Evolutionary conservation across 2,113 vertebrate species (phyloP), one percentile per base, ranked within the genome.

Genomic region (Oncorhynchus masou): DNA sequence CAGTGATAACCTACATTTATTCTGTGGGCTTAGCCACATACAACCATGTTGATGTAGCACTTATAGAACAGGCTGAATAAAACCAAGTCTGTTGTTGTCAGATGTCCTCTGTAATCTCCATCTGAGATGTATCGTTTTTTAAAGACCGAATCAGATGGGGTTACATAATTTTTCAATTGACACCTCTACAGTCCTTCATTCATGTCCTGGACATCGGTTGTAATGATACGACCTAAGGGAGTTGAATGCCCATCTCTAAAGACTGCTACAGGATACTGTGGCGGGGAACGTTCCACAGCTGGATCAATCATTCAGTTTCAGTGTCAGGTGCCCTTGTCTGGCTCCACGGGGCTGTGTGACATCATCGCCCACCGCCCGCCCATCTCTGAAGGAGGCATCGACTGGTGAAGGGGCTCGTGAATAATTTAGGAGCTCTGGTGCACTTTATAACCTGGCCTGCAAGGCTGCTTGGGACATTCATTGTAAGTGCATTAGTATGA

Each of bases 381-480:
- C 70, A 34, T 74, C 74, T 88, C 83, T 91, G 94, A 93, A 92
- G 91, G 91, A 92, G 81, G 84, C 77, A 31, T 71, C 68, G 77
- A 81, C 86, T 87, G 90, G 84, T 82, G 84, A 72, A 57, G 76
- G 81, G 83, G 48, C 77, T 89, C 70, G 81, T 94, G 90, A 93
- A 94, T 94, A 92, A 94, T 94, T 94, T 83, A 94, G 86, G 79
- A 90, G 89, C 88, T 86, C 81, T 86, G 84, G 87, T 85, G 88
- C 86, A 91, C 88, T 90, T 89, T 93, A 89, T 90, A 90, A 91
- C 87, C 91, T 86, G 79, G 82, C 79, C 85, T 90, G 84, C 79
- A 79, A 87, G 83, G 86, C 87, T 73, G 79, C 67, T 66, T 57
- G 76, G 88, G 90, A 88, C 84, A 77, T 86, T 86, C 59, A 48